Percentiles rank a stretch among this genome's conserved stretches.
Conservation (phyloP, 2,888 invertebrate species). For the Altica lythri region DNA sequence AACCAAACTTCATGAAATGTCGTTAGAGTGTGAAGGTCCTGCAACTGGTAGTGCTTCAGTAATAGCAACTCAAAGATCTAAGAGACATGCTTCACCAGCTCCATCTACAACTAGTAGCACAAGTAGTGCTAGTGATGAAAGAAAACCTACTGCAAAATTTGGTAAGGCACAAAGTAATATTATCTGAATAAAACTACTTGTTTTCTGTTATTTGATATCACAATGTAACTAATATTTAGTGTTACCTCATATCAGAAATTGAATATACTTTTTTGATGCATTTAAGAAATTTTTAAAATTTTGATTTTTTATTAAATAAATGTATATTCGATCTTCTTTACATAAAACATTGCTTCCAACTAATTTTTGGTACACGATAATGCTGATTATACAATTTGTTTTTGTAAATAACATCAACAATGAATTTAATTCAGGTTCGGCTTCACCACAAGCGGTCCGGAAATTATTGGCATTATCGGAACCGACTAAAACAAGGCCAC, state of each 20-base stretch:
- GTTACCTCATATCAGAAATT: no score
- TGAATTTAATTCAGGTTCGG: constrained; percentile 67
- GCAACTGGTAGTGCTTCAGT: constrained; percentile 56
- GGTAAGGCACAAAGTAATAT: no score
- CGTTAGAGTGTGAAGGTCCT: constrained; percentile 84
- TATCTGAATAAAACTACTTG: no score
- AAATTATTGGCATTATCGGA: constrained; percentile 92
- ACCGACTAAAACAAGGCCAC: constrained; percentile 84
- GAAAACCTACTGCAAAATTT: constrained; percentile 69
- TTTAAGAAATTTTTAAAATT: no score
- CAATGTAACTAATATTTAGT: no score
- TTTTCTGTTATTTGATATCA: constrained; percentile 23
- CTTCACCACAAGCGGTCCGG: constrained; percentile 95
- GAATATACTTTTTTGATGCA: no score
- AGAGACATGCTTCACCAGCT: constrained; percentile 91
- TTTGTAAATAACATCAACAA: neutral
- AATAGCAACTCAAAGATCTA: constrained; percentile 56
- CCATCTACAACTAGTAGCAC: constrained; percentile 91
- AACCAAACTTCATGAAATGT: constrained; percentile 84
- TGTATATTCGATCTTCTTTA: neutral
- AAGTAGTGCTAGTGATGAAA: constrained; percentile 81
- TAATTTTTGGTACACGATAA: constrained; percentile 30
- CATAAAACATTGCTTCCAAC: constrained; percentile 1
- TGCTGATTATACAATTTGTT: constrained; percentile 23
- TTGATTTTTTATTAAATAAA: neutral